Base-by-base conservation (phyloP, 2,797 vertebrate species). In the Antrozous pallidus region DNA sequence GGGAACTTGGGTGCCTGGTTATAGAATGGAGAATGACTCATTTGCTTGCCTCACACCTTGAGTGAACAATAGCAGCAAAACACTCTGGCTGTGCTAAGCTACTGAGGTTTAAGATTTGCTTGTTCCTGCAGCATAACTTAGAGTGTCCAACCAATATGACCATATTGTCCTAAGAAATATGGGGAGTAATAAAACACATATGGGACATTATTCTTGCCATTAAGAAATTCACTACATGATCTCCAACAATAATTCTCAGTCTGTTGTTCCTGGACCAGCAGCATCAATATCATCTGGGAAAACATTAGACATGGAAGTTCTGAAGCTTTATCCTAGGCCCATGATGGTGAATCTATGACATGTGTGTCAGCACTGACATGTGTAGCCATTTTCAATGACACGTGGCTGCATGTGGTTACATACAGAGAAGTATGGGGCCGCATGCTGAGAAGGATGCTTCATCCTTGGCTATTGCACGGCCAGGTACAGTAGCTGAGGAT, bases 161-260 rank as follows among this genome's bases (percentile, higher is more conserved):
- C 6, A 1, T 24, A 75, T 17, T 61, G 18, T 45, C 38, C 10
- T 92, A 31, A 80, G 36, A 89, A 61, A 45, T 20, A 38, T 9
- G 16, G 3, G 47, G n/a, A n/a, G n/a, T n/a, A 31, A 49, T 13
- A 73, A 77, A 81, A 87, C 12, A 8, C n/a, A 28, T 16, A 24
- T 11, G 58, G 77, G 36, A 40, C 6, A 51, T 45, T 1, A 1
- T 49, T 4, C n/a, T 73, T 67, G 65, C 33, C 0, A 0, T 31
- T 33, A 78, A 33, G n/a, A 87, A 87, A 40, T 22, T 79, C 38
- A 8, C 20, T 12, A 20, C 26, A 18, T 78, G 40, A 14, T 28
- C 28, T 71, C 36, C 33, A 56, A 17, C 16, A 10, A 1, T 33
- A 45, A 26, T n/a, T 88, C 33, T 54, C 24, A 36, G 5, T 3